Evolutionary conservation across 2,797 vertebrate genomes (phyloP), one percentile per base, ranked within the genome.

Genomic region (Molossus molossus): DNA sequence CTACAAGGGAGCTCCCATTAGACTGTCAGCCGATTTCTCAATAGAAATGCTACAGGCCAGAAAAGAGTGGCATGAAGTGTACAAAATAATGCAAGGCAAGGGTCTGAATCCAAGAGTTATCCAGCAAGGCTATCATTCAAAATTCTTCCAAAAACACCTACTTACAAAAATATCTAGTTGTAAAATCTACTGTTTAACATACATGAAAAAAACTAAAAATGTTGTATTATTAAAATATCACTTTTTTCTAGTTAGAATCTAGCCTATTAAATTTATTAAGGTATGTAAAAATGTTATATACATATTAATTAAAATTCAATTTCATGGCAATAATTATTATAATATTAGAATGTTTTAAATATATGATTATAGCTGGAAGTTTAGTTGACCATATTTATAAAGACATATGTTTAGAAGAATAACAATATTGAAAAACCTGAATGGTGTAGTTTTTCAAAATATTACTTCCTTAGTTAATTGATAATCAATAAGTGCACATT

Each of bases 371-470:
- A 95, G 65, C 4, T 77, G 27, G 57, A 72, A 91, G 5, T 6
- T 40, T 86, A n/a, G 20, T 25, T 57, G 29, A 75, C 33, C 17
- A 17, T 37, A 92, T 77, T 86, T 90, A 73, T 84, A 82, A 95
- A 77, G 23, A 1, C 25, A 55, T 55, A 7, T 65, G 11, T 72
- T 91, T 85, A 75, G 8, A 82, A 91, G 33, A 73, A 91, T n/a
- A n/a, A 65, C 20, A 58, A 10, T 80, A 18, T 29, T 87, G 23
- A 33, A 94, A 94, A 62, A 62, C 5, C 23, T 73, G 57, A 73
- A 33, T 64, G 23, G 60, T 27, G 50, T 20, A 27, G 72, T 62
- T 92, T 84, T 65, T 27, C 9, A 70, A 96, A 95, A 75, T 72
- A 13, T 27, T 76, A 9, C 69, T 89, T 89, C 33, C 53, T 79